These are phyloP conservation scores for Junonia oenone DNA, from an alignment of 2,888 invertebrate genomes.

Conservation along the genomic window DNA sequence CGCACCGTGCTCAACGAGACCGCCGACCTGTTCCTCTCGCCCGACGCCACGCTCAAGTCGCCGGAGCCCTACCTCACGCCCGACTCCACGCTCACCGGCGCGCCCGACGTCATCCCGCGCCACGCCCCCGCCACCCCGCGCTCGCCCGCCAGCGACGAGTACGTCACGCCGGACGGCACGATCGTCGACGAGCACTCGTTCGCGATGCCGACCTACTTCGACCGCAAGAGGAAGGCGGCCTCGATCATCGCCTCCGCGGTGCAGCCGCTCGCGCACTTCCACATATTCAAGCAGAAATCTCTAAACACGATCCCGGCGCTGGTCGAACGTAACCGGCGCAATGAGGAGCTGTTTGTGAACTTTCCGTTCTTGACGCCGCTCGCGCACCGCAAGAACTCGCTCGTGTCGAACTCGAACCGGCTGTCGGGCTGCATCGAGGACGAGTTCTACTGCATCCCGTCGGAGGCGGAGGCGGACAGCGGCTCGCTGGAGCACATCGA, in stretches of 20 bases:
- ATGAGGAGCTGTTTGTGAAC: conserved; percentile 74
- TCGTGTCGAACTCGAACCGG: conserved; percentile 50
- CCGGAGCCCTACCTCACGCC: conserved; percentile 55
- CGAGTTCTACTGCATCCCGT: conserved; percentile 67
- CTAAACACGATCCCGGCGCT: conserved; percentile 68
- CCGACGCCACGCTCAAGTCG: conserved; percentile 53
- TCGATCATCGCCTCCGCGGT: conserved; percentile 51
- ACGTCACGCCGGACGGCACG: conserved; percentile 54
- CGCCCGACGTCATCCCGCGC: conserved; percentile 61
- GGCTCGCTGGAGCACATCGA: conserved; percentile 44
- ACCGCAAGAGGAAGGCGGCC: conserved; percentile 58
- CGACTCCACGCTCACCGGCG: conserved; percentile 49
- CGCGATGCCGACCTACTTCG: conserved; percentile 73
- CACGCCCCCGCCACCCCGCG: conserved; percentile 29
- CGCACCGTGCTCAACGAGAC: conserved; percentile 43
- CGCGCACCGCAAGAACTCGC: conserved; percentile 71
- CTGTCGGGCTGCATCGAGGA: conserved; percentile 68
- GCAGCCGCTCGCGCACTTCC: conserved; percentile 66
- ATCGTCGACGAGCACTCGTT: conserved; percentile 48
- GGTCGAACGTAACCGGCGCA: conserved; percentile 49
- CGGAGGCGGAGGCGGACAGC: conserved; percentile 47
- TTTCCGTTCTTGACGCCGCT: conserved; percentile 81
- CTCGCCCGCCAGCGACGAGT: conserved; percentile 48
- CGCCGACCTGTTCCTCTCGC: conserved; percentile 57
- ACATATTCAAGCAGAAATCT: conserved; percentile 70